Evolutionary conservation across 2,888 invertebrate genomes (phyloP).

Genomic region (Dynastes tityus): DNA sequence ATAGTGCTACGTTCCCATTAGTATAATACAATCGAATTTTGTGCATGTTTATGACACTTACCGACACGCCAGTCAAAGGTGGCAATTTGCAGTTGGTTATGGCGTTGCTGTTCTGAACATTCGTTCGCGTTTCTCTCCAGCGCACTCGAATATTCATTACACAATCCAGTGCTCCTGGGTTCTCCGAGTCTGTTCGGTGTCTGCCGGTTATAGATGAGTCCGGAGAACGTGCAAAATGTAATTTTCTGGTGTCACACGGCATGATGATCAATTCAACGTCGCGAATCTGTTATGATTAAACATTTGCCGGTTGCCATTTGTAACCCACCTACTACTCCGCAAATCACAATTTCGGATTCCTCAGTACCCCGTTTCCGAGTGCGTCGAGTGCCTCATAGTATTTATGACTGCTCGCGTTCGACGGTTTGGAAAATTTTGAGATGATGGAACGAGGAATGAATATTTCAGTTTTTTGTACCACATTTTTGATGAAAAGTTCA

Average conservation of each 20-base stretch:
- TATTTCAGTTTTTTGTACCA: background rate
- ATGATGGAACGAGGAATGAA: background rate
- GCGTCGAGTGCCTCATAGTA: background rate
- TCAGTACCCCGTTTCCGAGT: constrained; percentile 12
- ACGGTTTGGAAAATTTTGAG: constrained; percentile 13
- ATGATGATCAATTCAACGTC: constrained; percentile 42
- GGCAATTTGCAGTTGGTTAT: constrained; percentile 51
- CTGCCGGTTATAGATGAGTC: constrained; percentile 39
- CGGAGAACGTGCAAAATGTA: constrained; percentile 40
- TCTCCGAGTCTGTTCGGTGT: constrained; percentile 19
- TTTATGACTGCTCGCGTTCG: constrained; percentile 1
- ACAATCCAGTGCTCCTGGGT: constrained; percentile 36
- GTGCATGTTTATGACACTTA: constrained; percentile 53
- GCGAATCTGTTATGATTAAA: constrained; percentile 45
- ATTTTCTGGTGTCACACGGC: constrained; percentile 42
- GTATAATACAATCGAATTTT: constrained; percentile 48
- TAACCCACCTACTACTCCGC: constrained; percentile 19
- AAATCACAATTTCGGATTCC: constrained; percentile 28
- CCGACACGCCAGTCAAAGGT: constrained; percentile 52
- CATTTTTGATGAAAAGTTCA: no score
- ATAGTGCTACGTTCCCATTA: background rate
- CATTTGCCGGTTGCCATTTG: constrained; percentile 38
- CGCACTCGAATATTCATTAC: constrained; percentile 44
- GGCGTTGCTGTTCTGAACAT: constrained; percentile 33
- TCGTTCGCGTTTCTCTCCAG: constrained; percentile 30